A percentile compares a stretch with the other conserved stretches of the same genome.
These are phyloP conservation scores for Stegastes partitus DNA, from an alignment of 2,113 vertebrate genomes.

Conservation along the genomic window DNA sequence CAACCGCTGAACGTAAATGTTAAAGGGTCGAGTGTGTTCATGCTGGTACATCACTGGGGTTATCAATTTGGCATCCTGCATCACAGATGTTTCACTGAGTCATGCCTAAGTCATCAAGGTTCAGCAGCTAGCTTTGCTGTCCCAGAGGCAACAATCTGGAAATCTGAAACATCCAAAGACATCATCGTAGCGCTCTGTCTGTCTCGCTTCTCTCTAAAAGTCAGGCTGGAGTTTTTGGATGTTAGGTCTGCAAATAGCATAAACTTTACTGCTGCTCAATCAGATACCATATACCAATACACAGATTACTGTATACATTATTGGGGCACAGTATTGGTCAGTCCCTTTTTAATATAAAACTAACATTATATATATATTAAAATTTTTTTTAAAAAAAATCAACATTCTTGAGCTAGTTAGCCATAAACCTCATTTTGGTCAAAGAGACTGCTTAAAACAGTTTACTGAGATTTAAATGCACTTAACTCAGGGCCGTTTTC, in stretches of 20 bases:
- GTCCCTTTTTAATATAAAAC: neutral
- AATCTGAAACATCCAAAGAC: neutral
- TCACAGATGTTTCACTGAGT: constrained; percentile 31
- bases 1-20: constrained; percentile 44
- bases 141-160: constrained; percentile 16
- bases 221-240: neutral
- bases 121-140: constrained; percentile 7
- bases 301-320: neutral
- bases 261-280: neutral
- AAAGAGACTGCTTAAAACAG: neutral
- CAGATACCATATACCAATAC: neutral
- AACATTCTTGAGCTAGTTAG: neutral
- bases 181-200: neutral
- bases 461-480: neutral
- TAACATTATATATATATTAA: neutral
- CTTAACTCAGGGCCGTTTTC: neutral
- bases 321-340: neutral
- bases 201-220: neutral
- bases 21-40: constrained; percentile 36
- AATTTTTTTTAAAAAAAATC: too few species aligned
- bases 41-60: constrained; percentile 3
- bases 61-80: constrained; percentile 41
- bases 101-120: constrained; percentile 18
- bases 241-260: neutral
- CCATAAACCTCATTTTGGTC: too few species aligned